Conservation (phyloP, 2,888 invertebrate genomes). For the Diarsia brunnea region DNA sequence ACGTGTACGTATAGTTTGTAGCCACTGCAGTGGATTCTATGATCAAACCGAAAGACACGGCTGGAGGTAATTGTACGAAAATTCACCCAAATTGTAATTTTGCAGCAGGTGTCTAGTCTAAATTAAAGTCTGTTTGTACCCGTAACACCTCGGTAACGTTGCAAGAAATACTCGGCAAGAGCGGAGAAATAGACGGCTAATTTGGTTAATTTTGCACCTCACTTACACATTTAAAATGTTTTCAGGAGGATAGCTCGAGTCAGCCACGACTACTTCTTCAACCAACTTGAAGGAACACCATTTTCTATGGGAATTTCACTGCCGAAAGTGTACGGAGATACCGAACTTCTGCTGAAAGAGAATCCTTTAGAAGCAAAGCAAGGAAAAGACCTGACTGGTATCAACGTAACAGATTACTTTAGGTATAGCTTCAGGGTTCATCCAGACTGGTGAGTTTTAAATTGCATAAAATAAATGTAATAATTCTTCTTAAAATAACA, state of each 20-base stretch:
- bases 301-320: conserved; percentile 96
- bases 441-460: conserved; percentile 93
- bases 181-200: background rate
- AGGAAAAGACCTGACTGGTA: conserved; percentile 92
- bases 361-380: conserved; percentile 93
- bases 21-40: background rate
- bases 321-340: conserved; percentile 95
- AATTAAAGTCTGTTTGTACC: background rate
- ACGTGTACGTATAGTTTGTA: background rate
- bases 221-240: conserved; percentile 5
- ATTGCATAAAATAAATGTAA: background rate
- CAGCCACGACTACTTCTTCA: conserved; percentile 95
- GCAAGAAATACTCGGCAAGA: background rate
- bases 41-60: background rate
- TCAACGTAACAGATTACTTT: conserved; percentile 94
- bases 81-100: background rate
- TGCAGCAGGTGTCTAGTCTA: background rate
- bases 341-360: conserved; percentile 94
- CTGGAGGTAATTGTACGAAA: background rate
- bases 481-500: background rate
- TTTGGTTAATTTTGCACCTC: background rate
- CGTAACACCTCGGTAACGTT: background rate
- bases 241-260: conserved; percentile 93
- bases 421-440: conserved; percentile 95
- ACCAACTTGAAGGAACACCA: conserved; percentile 95